Base-by-base conservation (phyloP, 2,797 vertebrate species). In the Schizopygopsis pylzovi region DNA sequence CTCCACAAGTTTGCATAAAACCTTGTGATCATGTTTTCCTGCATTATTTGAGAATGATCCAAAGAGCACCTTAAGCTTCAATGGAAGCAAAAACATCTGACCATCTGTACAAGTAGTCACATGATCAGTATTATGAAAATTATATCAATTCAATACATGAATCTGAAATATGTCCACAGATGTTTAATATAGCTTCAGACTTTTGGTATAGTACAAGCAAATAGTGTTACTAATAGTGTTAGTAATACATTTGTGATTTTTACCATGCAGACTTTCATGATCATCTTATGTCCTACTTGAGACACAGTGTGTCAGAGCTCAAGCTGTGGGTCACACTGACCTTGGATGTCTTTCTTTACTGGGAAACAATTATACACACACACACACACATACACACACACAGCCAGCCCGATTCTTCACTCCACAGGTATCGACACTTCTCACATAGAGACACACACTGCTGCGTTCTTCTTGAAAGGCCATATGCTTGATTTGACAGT, bases 401-500 rank as follows among this genome's bases (percentile, higher is more conserved):
- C 25, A 81, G 65, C 41, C 33, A 33, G 28, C 70, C 18, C 0
- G n/a, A 20, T 77, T 84, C n/a, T 67, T 78, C 72, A 67, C 59
- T 84, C 45, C 82, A 84, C 63, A 79, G 83, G 75, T 56, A 79
- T 82, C 16, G 45, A 56, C 75, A 45, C 18, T 68, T n/a, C 12
- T 56, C 63, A 71, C 18, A 52, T 25, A 41, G 16, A 67, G 33
- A 68, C 61, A 84, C n/a, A 85, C 65, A 76, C 59, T 61, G 39
- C 49, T 59, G 68, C n/a, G 33, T 45, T 73, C n/a, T 82, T 72
- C 3, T n/a, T 39, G 28, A 47, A 28, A 39, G 63, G 15, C 82
- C 82, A 84, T 84, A 77, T 84, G 82, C 47, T 43, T 84, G 45
- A 85, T 78, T 37, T 85, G 49, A 84, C 65, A 43, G 49, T 37